These are phyloP conservation scores for Galagoides demidoff DNA, from an alignment of 2,797 vertebrate species.

Conservation along the genomic window DNA sequence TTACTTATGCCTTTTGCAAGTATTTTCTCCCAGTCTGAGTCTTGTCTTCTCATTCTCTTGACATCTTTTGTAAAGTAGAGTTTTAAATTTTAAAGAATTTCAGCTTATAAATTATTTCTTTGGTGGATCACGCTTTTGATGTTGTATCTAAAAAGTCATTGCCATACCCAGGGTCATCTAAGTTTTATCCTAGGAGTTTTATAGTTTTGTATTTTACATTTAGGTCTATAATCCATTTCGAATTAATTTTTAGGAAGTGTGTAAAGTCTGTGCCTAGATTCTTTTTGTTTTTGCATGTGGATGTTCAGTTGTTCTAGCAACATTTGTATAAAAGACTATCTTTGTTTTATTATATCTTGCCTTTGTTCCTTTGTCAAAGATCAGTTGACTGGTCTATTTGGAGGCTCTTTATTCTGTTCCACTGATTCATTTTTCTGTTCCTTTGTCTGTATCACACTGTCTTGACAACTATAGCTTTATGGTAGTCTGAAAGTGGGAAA, in stretches of 20 bases:
- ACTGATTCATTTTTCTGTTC: neutral
- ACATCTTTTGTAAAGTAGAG: neutral
- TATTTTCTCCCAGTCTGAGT: neutral
- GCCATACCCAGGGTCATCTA: neutral
- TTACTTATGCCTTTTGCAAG: neutral
- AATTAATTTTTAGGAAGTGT: neutral
- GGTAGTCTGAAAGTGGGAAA: neutral
- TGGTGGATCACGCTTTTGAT: neutral
- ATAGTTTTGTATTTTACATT: neutral
- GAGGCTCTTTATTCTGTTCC: neutral
- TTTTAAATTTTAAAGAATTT: neutral
- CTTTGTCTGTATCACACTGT: neutral
- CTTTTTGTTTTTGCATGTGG: neutral
- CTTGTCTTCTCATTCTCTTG: neutral
- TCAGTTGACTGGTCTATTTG: neutral
- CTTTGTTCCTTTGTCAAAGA: neutral
- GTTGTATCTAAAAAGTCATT: neutral
- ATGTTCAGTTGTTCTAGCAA: neutral
- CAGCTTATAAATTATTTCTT: neutral
- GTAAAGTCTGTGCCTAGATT: neutral
- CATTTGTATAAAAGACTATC: neutral
- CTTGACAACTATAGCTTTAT: neutral
- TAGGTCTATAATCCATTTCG: neutral
- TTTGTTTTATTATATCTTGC: neutral
- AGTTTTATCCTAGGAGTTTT: neutral